phyloP scores from a whole-genome alignment of 2,113 vertebrate species.

The Andinoacara biseriatus region DNA sequence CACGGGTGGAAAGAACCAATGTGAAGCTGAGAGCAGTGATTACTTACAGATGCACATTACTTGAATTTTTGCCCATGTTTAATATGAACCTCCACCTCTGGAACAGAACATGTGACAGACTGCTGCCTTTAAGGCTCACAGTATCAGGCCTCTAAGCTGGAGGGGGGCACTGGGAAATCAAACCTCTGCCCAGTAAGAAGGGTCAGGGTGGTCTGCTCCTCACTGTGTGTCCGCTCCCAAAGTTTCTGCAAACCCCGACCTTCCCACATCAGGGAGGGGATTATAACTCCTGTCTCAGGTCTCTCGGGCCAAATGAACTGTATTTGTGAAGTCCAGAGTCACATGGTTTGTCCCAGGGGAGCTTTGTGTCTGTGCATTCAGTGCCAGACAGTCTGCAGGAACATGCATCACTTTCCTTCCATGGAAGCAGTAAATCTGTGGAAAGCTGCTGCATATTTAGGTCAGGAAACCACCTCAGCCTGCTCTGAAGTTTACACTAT shows the following conservation, averaged over 20 bases:
- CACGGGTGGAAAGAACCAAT: not conserved
- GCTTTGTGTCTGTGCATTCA: not conserved
- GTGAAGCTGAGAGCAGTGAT: not conserved
- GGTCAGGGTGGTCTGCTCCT: not conserved
- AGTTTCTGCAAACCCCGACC: no score
- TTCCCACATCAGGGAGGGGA: no score
- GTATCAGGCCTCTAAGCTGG: not conserved
- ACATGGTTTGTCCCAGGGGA: not conserved
- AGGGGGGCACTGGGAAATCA: not conserved
- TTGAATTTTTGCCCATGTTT: not conserved
- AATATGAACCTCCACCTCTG: not conserved
- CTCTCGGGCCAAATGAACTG: no score
- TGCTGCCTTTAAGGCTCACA: not conserved
- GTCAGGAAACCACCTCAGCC: slow-evolving; percentile 5
- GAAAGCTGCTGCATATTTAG: not conserved
- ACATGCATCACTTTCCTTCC: not conserved
- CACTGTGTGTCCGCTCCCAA: not conserved
- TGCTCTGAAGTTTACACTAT: not conserved
- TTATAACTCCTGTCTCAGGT: no score
- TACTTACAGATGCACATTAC: not conserved
- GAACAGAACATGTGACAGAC: not conserved
- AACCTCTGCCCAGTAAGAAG: fast-evolving
- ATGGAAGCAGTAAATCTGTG: not conserved
- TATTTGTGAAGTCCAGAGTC: no score
- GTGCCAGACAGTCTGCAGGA: not conserved